Conservation (phyloP, 2,797 vertebrate genomes). For the Lithobates sylvaticus region DNA sequence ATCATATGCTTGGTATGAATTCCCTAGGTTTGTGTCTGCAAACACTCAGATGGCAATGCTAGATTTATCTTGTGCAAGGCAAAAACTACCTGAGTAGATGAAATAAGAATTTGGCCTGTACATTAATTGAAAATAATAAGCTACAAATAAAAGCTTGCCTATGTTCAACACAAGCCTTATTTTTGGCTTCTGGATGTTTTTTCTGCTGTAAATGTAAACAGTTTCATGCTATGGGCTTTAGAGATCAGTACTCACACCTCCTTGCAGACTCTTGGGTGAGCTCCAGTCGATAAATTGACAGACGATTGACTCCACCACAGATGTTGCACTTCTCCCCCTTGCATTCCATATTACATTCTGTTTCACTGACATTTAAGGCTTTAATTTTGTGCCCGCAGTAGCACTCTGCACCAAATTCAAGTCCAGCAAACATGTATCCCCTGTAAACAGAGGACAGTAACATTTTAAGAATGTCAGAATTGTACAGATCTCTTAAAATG, state of each 20-base stretch:
- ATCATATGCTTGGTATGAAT: too few species aligned
- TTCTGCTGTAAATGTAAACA: background rate
- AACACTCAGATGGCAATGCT: too few species aligned
- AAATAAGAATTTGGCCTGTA: too few species aligned
- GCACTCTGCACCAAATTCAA: conserved; percentile 97
- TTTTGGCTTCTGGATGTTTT: background rate
- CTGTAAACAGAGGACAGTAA: conserved; percentile 70
- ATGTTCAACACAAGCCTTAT: too few species aligned
- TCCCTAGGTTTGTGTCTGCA: too few species aligned
- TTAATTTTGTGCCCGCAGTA: conserved; percentile 98
- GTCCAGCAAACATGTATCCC: conserved; percentile 92
- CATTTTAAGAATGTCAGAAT: too few species aligned
- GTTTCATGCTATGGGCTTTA: accelerated
- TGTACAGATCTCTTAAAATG: too few species aligned
- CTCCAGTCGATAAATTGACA: conserved; percentile 94
- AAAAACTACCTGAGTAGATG: too few species aligned
- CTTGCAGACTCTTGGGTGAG: conserved; percentile 93
- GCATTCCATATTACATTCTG: conserved; percentile 93
- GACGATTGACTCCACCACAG: conserved; percentile 91
- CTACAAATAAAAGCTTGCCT: too few species aligned
- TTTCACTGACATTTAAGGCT: conserved; percentile 84
- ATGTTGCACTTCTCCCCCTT: conserved; percentile 89
- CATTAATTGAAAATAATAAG: too few species aligned
- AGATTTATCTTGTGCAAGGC: too few species aligned
- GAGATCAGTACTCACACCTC: conserved; percentile 84